Percentiles rank a stretch among this genome's conserved stretches.
Conservation (phyloP, 2,113 vertebrate genomes). For the Pseudolaguvia tuberculata region DNA sequence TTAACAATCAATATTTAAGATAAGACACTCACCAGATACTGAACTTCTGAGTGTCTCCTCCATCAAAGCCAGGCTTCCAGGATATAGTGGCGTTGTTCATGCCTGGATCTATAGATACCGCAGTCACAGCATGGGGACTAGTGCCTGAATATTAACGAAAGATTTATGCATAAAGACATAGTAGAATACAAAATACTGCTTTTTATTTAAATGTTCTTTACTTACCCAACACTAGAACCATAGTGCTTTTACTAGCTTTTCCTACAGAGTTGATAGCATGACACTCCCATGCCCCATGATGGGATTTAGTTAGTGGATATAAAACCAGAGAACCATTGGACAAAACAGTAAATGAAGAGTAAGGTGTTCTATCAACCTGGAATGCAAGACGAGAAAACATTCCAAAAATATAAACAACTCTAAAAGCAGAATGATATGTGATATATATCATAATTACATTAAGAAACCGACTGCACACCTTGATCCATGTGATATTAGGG, state of each 20-base stretch:
- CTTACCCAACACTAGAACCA: conserved; percentile 84
- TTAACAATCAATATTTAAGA: not conserved
- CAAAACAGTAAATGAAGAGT: conserved; percentile 65
- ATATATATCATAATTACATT: not conserved
- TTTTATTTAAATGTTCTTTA: not conserved
- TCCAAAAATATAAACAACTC: not conserved
- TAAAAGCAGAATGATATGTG: too few species aligned
- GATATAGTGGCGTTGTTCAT: conserved; percentile 81
- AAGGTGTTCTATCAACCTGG: conserved; percentile 68
- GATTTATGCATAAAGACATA: not conserved
- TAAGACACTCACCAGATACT: conserved; percentile 81
- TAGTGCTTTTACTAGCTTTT: conserved; percentile 70
- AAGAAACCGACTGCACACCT: conserved; percentile 65
- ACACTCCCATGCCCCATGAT: conserved; percentile 88
- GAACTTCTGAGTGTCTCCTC: conserved; percentile 90
- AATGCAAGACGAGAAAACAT: not conserved
- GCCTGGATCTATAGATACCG: conserved; percentile 72
- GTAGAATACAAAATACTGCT: not conserved
- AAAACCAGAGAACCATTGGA: conserved; percentile 82
- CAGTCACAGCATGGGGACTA: conserved; percentile 81
- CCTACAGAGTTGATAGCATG: conserved; percentile 80
- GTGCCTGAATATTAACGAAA: conserved; percentile 71
- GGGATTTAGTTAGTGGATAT: conserved; percentile 79
- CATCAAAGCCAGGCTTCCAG: conserved; percentile 91
- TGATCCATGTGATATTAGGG: conserved; percentile 82